Conservation (phyloP, 1,140 invertebrate genomes). For the Wasmannia auropunctata region DNA sequence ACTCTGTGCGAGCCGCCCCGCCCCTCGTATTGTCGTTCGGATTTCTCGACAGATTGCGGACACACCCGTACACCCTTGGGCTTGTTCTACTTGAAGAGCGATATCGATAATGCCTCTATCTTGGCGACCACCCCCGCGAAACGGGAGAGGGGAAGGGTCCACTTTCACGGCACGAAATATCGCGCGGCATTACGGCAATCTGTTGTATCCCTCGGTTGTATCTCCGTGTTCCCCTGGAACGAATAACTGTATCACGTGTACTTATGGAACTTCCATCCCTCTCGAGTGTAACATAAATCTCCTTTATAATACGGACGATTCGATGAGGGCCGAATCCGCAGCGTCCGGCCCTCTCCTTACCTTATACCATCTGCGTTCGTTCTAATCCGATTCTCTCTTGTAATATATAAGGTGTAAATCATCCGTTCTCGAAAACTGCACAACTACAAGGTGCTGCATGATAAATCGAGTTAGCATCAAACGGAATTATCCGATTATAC, state of each 20-base stretch:
- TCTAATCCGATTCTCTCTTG: neutral
- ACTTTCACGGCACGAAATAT: constrained; percentile 12
- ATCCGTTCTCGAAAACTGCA: neutral
- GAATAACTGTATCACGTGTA: neutral
- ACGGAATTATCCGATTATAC: constrained; percentile 1
- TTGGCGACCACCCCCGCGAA: neutral
- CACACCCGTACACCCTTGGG: constrained; percentile 1
- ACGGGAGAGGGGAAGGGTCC: no score
- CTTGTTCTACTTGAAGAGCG: constrained; percentile 19
- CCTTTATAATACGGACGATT: neutral
- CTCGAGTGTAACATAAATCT: neutral
- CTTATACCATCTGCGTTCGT: neutral
- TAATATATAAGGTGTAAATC: neutral
- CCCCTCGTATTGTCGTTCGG: constrained; percentile 38
- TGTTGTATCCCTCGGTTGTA: neutral
- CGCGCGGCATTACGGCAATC: constrained; percentile 18
- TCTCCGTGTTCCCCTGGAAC: neutral
- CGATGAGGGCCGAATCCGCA: neutral
- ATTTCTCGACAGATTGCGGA: constrained; percentile 61
- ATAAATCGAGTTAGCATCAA: neutral
- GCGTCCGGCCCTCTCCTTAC: neutral
- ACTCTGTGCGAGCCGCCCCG: neutral
- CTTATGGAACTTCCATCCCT: neutral
- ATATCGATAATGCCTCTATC: constrained; percentile 30
- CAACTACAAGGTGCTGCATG: neutral